Conservation (phyloP, 2,113 vertebrate species). For the Tachysurus fulvidraco region DNA sequence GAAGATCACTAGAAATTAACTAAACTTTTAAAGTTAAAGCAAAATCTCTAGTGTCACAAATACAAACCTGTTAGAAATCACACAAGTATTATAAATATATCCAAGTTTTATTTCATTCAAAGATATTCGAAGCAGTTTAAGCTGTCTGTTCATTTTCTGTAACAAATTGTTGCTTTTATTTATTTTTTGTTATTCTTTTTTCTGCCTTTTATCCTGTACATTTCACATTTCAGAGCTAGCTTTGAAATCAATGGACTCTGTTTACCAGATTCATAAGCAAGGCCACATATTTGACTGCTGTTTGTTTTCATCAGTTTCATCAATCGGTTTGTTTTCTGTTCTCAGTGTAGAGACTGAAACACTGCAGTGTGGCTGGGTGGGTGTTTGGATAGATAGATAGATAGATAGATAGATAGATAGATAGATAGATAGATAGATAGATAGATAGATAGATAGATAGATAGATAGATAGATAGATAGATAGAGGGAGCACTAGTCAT, state of each 20-base stretch:
- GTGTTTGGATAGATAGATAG: neutral
- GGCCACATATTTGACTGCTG: neutral
- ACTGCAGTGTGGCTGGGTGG: neutral
- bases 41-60: too few relatives aligned
- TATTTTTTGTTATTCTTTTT: neutral
- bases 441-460: too few relatives aligned
- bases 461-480: too few relatives aligned
- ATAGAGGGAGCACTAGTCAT: too few relatives aligned
- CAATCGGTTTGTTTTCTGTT: neutral
- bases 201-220: neutral
- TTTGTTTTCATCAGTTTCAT: neutral
- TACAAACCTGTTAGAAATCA: neutral
- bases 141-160: neutral
- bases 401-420: too few relatives aligned
- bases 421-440: too few relatives aligned
- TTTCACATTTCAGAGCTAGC: neutral
- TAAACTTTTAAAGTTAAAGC: too few relatives aligned
- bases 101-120: neutral
- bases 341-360: neutral
- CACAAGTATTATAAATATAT: neutral
- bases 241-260: neutral
- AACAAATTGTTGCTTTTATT: neutral
- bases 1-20: too few relatives aligned
- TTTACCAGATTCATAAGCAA: neutral
- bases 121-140: neutral